Evolutionary conservation across 2,113 vertebrate species (phyloP).

Genomic region (Ardeotis arabs): DNA sequence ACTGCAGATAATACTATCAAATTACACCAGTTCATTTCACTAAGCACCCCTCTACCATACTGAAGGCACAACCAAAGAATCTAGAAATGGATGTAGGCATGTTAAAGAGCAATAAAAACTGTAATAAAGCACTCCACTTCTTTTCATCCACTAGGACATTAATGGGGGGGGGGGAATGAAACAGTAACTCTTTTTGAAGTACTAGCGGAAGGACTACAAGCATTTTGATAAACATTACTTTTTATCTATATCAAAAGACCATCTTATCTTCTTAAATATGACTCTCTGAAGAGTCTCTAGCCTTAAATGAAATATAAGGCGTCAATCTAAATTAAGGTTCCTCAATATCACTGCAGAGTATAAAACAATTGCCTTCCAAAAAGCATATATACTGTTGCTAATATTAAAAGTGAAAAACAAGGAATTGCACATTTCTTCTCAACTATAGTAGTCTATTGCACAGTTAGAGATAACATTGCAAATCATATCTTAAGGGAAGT

Average conservation of each 20-base stretch:
- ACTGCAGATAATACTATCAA: neutral
- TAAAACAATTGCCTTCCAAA: conserved; percentile 49
- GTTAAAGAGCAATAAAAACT: neutral
- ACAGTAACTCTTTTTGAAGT: neutral
- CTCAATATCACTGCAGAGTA: neutral
- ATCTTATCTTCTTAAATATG: conserved; percentile 29
- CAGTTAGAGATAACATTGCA: conserved; percentile 36
- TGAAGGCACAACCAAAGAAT: neutral
- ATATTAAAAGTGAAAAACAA: conserved; percentile 52
- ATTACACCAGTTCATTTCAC: neutral
- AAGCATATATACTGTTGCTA: neutral
- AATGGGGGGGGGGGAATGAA: neutral
- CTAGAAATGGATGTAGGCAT: neutral
- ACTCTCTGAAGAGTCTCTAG: conserved; percentile 28
- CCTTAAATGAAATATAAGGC: neutral
- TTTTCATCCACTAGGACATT: neutral
- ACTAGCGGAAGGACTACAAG: neutral
- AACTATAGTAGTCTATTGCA: conserved; percentile 1
- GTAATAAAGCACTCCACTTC: neutral
- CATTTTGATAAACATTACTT: neutral
- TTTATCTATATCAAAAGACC: conserved; percentile 8
- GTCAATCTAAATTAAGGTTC: conserved; percentile 28
- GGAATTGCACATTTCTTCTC: conserved; percentile 44
- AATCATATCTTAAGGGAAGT: conserved; percentile 2
- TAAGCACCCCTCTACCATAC: neutral